A percentile compares a stretch with the other conserved stretches of the same genome.
Evolutionary conservation across 2,113 vertebrate species (phyloP).

Genomic region (Epinephelus cyanopodus): DNA sequence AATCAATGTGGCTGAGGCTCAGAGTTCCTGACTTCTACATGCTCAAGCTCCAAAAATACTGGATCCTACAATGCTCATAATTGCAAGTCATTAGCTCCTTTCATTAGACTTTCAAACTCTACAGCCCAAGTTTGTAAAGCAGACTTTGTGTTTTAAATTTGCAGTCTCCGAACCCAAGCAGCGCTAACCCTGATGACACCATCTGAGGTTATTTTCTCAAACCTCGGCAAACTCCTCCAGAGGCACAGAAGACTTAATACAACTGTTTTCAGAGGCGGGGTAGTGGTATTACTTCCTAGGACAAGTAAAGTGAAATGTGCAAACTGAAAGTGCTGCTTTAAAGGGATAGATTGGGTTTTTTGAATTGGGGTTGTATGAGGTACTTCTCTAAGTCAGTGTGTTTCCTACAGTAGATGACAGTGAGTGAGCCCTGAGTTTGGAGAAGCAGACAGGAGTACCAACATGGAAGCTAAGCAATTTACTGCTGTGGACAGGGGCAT

Average conservation of each 20-base stretch:
- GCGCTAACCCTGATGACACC: not conserved
- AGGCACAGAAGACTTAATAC: not conserved
- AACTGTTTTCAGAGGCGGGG: not conserved
- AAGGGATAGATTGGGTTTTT: too few relatives aligned
- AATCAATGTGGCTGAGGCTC: not conserved
- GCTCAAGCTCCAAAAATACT: not conserved
- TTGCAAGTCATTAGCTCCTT: not conserved
- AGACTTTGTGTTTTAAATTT: not conserved
- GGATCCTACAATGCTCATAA: not conserved
- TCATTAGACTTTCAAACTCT: not conserved
- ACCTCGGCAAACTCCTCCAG: not conserved
- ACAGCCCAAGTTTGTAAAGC: conserved; percentile 1
- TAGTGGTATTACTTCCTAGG: not conserved
- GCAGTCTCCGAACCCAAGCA: not conserved
- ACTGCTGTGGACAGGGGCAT: too few relatives aligned
- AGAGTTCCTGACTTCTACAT: not conserved
- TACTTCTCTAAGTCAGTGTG: too few relatives aligned
- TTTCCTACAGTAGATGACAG: too few relatives aligned
- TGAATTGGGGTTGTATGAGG: too few relatives aligned
- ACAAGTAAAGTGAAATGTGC: not conserved
- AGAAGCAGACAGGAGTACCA: too few relatives aligned
- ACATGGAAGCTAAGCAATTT: too few relatives aligned
- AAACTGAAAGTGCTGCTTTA: too few relatives aligned
- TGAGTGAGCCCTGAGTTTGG: too few relatives aligned
- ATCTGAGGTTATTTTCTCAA: not conserved